phyloP scores from a whole-genome alignment of 1,140 invertebrate species.

The Drosophila tristis region DNA sequence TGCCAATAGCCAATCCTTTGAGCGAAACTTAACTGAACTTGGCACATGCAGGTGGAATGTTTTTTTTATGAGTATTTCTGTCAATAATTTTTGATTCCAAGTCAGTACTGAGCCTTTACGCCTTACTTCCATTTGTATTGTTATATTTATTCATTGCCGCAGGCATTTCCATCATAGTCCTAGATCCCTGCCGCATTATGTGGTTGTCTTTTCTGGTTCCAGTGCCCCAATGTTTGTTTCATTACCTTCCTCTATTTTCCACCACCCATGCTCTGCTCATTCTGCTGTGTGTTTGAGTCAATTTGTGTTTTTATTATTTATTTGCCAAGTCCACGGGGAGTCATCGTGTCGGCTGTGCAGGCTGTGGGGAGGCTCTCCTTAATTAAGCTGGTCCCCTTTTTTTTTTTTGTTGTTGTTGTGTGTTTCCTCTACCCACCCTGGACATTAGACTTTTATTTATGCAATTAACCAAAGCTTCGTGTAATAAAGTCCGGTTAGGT shows the following conservation, averaged over 20 bases:
- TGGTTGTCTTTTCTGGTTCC: conserved; percentile 10
- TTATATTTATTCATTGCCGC: too few species aligned
- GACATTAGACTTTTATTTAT: conserved; percentile 67
- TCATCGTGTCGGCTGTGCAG: conserved; percentile 9
- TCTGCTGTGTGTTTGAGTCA: conserved; percentile 64
- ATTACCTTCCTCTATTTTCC: conserved; percentile 13
- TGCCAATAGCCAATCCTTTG: neutral
- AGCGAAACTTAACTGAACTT: conserved; percentile 37
- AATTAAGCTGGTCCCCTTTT: conserved; percentile 56
- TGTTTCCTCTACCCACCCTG: conserved; percentile 8
- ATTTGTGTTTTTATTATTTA: conserved; percentile 81
- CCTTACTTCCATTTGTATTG: too few species aligned
- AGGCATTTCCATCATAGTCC: neutral
- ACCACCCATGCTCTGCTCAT: conserved; percentile 12
- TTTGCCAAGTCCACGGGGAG: conserved; percentile 69
- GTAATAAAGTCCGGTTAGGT: conserved; percentile 70
- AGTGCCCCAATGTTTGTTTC: conserved; percentile 23
- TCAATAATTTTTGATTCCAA: too few species aligned
- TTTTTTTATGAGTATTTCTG: neutral
- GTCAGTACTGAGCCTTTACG: too few species aligned
- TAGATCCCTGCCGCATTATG: conserved; percentile 41
- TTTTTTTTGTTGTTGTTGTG: neutral
- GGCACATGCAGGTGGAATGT: conserved; percentile 36
- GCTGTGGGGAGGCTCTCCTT: conserved; percentile 38
- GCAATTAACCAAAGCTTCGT: conserved; percentile 79